These are phyloP conservation scores for Epicampocera succincta DNA, from an alignment of 2,888 invertebrate genomes.

Conservation along the genomic window DNA sequence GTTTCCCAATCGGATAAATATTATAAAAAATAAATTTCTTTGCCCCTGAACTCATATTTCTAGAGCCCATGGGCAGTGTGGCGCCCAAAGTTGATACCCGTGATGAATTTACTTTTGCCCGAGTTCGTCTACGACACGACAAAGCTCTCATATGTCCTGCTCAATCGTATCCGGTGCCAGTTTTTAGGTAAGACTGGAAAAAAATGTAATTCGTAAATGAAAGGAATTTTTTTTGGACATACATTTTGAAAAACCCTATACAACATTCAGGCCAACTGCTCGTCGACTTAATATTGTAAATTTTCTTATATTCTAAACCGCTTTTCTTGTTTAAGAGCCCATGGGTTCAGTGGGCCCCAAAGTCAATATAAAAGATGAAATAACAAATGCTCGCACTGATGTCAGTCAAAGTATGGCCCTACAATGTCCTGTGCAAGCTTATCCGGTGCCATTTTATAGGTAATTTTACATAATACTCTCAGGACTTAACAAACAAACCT, in stretches of 20 bases:
- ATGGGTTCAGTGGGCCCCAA: conserved; percentile 84
- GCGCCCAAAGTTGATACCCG: conserved; percentile 86
- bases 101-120: conserved; percentile 82
- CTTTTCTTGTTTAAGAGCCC: conserved; percentile 78
- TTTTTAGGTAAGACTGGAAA: conserved; percentile 77
- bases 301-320: neutral
- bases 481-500: too few relatives aligned
- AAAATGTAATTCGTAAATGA: too few relatives aligned
- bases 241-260: neutral
- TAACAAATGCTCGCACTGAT: conserved; percentile 83
- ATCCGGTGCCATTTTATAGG: conserved; percentile 73
- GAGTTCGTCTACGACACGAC: conserved; percentile 75
- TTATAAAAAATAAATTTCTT: neutral
- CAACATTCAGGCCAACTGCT: conserved; percentile 57
- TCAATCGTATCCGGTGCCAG: conserved; percentile 81
- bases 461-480: conserved; percentile 43
- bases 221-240: too few relatives aligned
- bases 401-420: conserved; percentile 84
- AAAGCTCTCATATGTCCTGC: conserved; percentile 88
- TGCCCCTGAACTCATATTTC: neutral
- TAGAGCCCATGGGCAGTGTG: conserved; percentile 83
- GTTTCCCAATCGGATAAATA: neutral
- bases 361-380: conserved; percentile 86
- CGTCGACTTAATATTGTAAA: neutral
- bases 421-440: conserved; percentile 86